Percentiles rank a stretch among this genome's conserved stretches.
These are phyloP conservation scores for Limnothrissa miodon DNA, from an alignment of 2,113 vertebrate species.

Conservation along the genomic window DNA sequence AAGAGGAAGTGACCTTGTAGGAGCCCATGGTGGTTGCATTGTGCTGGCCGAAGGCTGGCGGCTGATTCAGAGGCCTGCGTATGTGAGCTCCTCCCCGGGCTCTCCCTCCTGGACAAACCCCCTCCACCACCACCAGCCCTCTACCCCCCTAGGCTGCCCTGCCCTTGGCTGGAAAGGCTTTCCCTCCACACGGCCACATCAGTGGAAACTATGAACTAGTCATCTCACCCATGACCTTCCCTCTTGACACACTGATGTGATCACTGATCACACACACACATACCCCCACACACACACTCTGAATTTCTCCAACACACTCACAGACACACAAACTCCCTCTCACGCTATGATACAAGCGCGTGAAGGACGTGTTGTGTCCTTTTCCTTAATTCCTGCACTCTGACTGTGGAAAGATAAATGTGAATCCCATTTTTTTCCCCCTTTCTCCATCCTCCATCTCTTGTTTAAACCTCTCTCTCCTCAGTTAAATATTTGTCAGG, in stretches of 20 bases:
- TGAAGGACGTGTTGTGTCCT: constrained; percentile 3
- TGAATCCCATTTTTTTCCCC: constrained; percentile 36
- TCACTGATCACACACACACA: neutral
- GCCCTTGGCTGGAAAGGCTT: neutral
- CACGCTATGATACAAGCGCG: neutral
- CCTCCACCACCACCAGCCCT: neutral
- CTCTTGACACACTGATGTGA: constrained; percentile 1
- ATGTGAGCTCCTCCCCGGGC: neutral
- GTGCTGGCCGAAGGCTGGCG: neutral
- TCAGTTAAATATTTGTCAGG: constrained; percentile 62
- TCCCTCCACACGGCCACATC: neutral
- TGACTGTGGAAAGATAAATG: constrained; percentile 35
- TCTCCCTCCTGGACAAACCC: neutral
- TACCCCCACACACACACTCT: neutral
- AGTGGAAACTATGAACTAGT: neutral
- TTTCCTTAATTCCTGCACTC: constrained; percentile 35
- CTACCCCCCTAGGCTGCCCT: neutral
- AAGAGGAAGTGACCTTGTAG: constrained; percentile 3
- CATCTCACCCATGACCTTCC: neutral
- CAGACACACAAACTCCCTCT: neutral
- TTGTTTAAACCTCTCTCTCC: constrained; percentile 50
- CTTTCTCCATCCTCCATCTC: constrained; percentile 42
- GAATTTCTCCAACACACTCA: neutral
- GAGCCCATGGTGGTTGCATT: neutral
- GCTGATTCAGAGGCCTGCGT: neutral